A percentile compares a stretch with the other conserved stretches of the same genome.
Conservation (phyloP, 2,888 invertebrate genomes). For the Clusia tigrina region DNA sequence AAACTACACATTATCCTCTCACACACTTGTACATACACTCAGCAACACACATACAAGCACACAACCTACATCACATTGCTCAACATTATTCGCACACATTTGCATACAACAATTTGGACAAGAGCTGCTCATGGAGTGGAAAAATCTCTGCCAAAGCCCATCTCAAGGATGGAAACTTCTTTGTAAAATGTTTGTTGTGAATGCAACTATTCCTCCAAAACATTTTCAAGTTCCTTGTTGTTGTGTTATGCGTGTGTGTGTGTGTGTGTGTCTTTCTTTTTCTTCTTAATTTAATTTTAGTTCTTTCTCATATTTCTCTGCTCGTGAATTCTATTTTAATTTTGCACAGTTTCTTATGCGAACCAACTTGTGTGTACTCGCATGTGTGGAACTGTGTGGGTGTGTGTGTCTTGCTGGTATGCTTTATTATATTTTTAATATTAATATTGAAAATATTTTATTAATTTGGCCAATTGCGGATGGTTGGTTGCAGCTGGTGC, state of each 20-base stretch:
- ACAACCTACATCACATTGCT: not conserved
- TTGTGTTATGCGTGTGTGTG: no score
- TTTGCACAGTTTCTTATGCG: not conserved
- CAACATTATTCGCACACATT: no score
- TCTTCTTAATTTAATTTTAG: no score
- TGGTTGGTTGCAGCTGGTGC: no score
- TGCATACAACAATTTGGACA: conserved; percentile 6
- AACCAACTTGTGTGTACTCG: not conserved
- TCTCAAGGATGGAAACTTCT: not conserved
- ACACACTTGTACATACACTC: conserved; percentile 31
- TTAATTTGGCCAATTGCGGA: not conserved
- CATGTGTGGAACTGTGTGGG: not conserved
- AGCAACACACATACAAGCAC: conserved; percentile 21
- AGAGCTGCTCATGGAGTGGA: not conserved
- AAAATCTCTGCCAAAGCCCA: not conserved
- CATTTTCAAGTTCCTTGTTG: no score
- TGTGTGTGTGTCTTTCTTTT: no score
- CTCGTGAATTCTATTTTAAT: not conserved
- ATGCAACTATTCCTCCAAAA: conserved; percentile 4
- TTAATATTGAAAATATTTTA: not conserved
- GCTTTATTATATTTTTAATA: not conserved
- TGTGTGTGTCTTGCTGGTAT: not conserved
- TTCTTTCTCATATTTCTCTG: no score
- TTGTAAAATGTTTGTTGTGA: not conserved
- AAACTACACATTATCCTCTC: conserved; percentile 46